A percentile compares a stretch with the other conserved stretches of the same genome.
Conservation (phyloP, 2,113 vertebrate species). For the Puma concolor region DNA sequence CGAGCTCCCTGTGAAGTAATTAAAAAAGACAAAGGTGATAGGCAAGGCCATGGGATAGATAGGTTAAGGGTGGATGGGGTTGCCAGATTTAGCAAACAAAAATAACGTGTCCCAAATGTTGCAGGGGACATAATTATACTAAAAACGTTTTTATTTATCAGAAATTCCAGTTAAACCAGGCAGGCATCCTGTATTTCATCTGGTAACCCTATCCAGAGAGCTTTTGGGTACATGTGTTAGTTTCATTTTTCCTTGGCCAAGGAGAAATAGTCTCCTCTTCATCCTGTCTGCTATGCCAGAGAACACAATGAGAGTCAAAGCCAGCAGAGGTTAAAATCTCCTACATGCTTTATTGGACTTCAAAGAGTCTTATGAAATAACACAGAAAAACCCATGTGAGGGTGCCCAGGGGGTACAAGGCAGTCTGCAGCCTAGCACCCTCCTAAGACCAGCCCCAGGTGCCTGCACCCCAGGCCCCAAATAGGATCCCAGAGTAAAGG, state of each 20-base stretch:
- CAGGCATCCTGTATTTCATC: conserved; percentile 27
- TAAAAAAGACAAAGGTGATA: not conserved
- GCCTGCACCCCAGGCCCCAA: conserved; percentile 60
- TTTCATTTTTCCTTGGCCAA: conserved; percentile 34
- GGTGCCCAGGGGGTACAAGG: conserved; percentile 64
- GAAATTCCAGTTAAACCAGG: conserved; percentile 35
- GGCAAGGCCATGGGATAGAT: not conserved
- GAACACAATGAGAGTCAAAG: conserved; percentile 63
- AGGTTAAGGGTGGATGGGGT: not conserved
- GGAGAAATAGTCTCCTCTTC: not conserved
- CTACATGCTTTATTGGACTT: conserved; percentile 89
- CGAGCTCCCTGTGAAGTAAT: not conserved
- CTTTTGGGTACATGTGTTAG: not conserved
- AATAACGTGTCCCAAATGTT: not conserved
- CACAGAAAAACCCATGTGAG: conserved; percentile 76
- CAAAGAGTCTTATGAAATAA: conserved; percentile 86
- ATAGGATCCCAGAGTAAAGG: conserved; percentile 65
- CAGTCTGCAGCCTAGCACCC: conserved; percentile 59
- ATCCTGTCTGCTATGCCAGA: not conserved
- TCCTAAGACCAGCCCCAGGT: conserved; percentile 68
- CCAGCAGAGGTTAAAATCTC: conserved; percentile 77
- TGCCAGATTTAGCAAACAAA: conserved; percentile 38
- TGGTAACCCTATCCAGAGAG: not conserved
- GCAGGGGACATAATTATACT: conserved; percentile 26
- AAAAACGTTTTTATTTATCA: not conserved